phyloP scores from a whole-genome alignment of 2,888 invertebrate species.

The Ceraclea dissimilis region DNA sequence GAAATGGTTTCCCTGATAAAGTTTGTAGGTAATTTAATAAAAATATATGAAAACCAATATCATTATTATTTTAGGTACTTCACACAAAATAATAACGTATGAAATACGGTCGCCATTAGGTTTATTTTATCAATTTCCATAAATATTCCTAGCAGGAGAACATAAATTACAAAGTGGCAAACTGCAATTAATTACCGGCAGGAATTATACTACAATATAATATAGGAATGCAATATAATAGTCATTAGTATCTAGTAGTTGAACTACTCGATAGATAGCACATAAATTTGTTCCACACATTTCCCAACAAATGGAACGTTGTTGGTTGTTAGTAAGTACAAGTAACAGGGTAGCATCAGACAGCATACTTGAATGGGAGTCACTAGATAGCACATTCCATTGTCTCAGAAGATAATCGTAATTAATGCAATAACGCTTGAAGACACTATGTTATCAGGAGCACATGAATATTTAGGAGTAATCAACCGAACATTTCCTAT shows the following conservation, averaged over 20 bases:
- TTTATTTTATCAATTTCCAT: no score
- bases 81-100: no score
- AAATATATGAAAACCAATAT: no score
- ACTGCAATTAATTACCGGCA: not conserved
- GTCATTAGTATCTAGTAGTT: not conserved
- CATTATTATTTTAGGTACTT: no score
- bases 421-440: not conserved
- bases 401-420: not conserved
- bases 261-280: not conserved
- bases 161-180: conserved; percentile 1
- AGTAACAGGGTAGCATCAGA: no score
- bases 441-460: not conserved
- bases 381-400: no score
- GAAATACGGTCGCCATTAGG: no score
- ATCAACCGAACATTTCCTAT: no score
- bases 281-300: not conserved
- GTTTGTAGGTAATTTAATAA: no score
- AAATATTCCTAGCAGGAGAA: not conserved
- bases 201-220: not conserved
- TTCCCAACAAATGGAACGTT: not conserved
- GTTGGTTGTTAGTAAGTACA: not conserved
- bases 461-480: not conserved
- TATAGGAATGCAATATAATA: not conserved
- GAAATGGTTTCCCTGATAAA: no score
- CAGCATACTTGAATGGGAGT: no score